Base-by-base conservation (phyloP, 2,888 invertebrate species). In the Plebejus anna region DNA sequence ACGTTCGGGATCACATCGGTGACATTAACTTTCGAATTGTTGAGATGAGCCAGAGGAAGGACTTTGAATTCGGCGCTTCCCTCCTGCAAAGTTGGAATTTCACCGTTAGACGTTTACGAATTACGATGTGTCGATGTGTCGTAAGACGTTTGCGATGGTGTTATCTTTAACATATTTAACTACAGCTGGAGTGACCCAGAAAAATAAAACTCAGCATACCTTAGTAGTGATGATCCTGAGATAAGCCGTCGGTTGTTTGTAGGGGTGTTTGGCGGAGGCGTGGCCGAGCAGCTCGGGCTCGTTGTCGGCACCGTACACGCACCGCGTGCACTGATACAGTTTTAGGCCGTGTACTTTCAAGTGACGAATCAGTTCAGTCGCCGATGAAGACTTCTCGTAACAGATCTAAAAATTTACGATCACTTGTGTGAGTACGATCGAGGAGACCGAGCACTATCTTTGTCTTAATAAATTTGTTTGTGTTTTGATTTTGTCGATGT, bases 261-360 rank as follows among this genome's bases (percentile, higher is more conserved):
- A 78, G 0, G 95, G 94, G 78, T 95, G 95, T 6, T 83, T 71
- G 3, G 81, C 70, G 0, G 92, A 87, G 0, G 89, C 84, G 79
- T 94, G 94, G 0, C 83, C 81, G 75, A 94, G 79, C 77, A 94
- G 81, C 1, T 87, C 88, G 0, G 77, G 47, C 79, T 94, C 90
- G n/a, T 82, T 86, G 79, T 90, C 89, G 0, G 88, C 88, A 0
- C 94, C 94, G 76, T 83, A 83, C 0, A 89, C 83, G 78, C 94
- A 94, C 87, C 90, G 91, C 0, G 89, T 85, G 80, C 94, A 94
- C 82, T 89, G 93, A 78, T 91, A 93, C 76, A 91, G 79, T 78
- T 85, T 89, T n/a, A 94, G 78, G 0, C 86, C 88, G 79, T 95
- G 95, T 1, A 42, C 71, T 79, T 87, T 88, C 80, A 90, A 82